Evolutionary conservation across 2,888 invertebrate genomes (phyloP).

Genomic region (Megastigmus dorsalis): DNA sequence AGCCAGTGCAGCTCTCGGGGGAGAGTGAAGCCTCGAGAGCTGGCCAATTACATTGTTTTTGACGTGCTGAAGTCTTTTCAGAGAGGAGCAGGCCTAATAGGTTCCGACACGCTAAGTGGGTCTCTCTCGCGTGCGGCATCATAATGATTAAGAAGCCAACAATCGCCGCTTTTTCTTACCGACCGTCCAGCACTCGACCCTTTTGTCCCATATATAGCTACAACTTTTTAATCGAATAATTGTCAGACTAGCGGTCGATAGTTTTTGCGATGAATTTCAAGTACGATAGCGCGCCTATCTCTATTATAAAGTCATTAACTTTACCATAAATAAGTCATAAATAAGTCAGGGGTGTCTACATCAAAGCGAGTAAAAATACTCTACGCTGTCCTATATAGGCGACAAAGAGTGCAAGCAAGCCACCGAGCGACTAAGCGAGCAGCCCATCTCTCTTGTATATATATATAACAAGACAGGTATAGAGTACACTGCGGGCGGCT

Average conservation of each 20-base stretch:
- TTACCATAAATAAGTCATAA: slow-evolving; percentile 39
- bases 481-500: slow-evolving; percentile 56
- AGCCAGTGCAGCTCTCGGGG: no score
- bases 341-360: slow-evolving; percentile 20
- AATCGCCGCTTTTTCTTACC: no score
- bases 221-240: not conserved
- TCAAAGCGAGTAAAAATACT: slow-evolving; percentile 20
- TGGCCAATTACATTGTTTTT: no score
- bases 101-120: no score
- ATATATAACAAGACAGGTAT: no score
- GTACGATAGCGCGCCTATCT: not conserved
- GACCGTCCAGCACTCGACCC: no score
- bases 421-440: not conserved
- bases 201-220: no score
- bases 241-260: not conserved
- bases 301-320: slow-evolving; percentile 29
- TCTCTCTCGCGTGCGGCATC: not conserved
- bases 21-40: no score
- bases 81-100: no score
- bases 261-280: not conserved
- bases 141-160: no score
- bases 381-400: slow-evolving; percentile 13
- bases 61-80: no score
- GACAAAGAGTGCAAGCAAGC: not conserved
- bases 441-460: not conserved